These are phyloP conservation scores for Saccostrea echinata DNA, from an alignment of 1,140 invertebrate species.

Conservation along the genomic window DNA sequence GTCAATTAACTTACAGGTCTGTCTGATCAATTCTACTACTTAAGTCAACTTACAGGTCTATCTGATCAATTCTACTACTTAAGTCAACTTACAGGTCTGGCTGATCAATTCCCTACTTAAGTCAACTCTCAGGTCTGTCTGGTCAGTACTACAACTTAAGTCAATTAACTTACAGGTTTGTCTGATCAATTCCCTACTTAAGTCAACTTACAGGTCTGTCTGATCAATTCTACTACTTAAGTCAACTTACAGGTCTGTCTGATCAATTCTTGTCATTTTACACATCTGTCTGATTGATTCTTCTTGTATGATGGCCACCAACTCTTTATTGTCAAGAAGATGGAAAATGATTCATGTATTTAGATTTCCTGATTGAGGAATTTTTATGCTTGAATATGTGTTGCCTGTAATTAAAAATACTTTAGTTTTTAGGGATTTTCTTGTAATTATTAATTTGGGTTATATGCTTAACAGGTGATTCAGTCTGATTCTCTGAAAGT, in stretches of 20 bases:
- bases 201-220: constrained; percentile 84
- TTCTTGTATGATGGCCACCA: too few relatives aligned
- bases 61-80: background rate
- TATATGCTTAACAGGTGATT: constrained; percentile 82
- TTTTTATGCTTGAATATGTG: too few relatives aligned
- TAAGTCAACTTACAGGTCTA: constrained; percentile 85
- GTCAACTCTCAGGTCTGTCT: constrained; percentile 84
- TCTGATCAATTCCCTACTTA: constrained; percentile 70
- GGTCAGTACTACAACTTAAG: too few relatives aligned
- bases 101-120: constrained; percentile 72
- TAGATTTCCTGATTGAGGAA: too few relatives aligned
- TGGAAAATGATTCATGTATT: too few relatives aligned
- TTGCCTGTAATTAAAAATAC: too few relatives aligned
- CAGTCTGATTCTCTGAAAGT: constrained; percentile 89
- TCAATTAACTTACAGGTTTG: constrained; percentile 83
- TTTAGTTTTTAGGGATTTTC: too few relatives aligned
- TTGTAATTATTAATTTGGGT: background rate
- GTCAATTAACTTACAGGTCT: constrained; percentile 83
- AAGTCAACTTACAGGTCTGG: constrained; percentile 84
- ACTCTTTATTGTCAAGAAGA: too few relatives aligned
- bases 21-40: background rate
- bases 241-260: constrained; percentile 84
- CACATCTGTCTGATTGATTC: constrained; percentile 67
- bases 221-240: constrained; percentile 72
- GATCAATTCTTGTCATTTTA: constrained; percentile 83